These are phyloP conservation scores for Meloidogyne chitwoodi DNA, from an alignment of 1,140 invertebrate species.

Conservation along the genomic window DNA sequence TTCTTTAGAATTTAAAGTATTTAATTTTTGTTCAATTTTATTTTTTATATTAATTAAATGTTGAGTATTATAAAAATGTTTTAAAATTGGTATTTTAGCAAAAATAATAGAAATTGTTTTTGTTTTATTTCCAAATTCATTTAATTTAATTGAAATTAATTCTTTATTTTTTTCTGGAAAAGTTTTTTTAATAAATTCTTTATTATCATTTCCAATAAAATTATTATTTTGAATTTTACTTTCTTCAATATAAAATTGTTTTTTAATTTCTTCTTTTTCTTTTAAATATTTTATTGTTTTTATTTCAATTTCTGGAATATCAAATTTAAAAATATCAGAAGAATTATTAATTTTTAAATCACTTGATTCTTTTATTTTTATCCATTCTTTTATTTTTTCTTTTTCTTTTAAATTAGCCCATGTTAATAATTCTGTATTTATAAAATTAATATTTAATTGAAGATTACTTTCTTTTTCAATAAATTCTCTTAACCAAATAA, in stretches of 20 bases:
- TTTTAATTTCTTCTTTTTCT: conserved; percentile 7
- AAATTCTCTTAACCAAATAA: neutral
- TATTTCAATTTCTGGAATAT: neutral
- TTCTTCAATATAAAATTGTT: neutral
- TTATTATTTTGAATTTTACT: neutral
- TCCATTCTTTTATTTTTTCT: neutral
- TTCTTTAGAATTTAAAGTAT: neutral
- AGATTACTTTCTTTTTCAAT: neutral
- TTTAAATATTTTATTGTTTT: neutral
- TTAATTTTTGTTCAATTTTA: neutral
- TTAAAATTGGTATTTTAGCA: neutral
- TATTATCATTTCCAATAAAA: neutral
- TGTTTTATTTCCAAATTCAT: neutral
- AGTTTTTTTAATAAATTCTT: neutral
- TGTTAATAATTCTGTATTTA: conserved; percentile 1
- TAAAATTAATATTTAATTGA: neutral
- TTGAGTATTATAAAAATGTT: neutral
- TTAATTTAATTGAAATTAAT: neutral
- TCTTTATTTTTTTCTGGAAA: neutral
- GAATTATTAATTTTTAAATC: neutral
- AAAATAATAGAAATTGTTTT: neutral
- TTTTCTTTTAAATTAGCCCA: neutral
- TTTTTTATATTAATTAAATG: neutral
- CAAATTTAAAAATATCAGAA: conserved; percentile 7
- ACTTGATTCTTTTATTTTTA: neutral